These are phyloP conservation scores for Gonatopus flavifemur DNA, from an alignment of 1,140 invertebrate genomes.

Conservation along the genomic window DNA sequence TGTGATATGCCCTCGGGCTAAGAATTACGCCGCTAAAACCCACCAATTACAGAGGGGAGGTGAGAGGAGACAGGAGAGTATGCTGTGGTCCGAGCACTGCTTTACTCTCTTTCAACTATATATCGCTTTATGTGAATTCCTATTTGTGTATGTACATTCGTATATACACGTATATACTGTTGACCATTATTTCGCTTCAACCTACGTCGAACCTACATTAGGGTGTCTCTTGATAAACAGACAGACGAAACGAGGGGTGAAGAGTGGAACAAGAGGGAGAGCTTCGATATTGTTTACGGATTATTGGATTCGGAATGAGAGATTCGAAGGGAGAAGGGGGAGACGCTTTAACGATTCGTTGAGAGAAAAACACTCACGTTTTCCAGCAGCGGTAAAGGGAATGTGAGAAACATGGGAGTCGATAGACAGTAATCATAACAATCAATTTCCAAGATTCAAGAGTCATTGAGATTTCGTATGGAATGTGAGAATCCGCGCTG, in stretches of 20 bases:
- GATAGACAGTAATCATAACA: no score
- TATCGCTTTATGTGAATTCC: conserved; percentile 9
- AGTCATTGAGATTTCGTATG: no score
- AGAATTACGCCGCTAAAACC: conserved; percentile 52
- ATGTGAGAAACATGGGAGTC: no score
- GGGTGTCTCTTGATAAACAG: not conserved
- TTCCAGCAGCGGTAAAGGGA: no score
- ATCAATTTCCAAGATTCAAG: no score
- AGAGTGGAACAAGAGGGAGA: not conserved
- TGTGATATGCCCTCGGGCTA: conserved; percentile 44
- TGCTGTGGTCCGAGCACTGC: conserved; percentile 29
- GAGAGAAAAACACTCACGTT: no score
- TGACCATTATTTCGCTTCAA: not conserved
- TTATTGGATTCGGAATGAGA: no score
- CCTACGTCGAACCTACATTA: not conserved
- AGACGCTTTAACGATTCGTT: no score
- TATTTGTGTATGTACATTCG: conserved; percentile 6
- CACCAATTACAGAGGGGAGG: conserved; percentile 47
- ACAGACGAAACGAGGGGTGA: not conserved
- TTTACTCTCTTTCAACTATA: conserved; percentile 17
- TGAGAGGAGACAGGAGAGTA: no score
- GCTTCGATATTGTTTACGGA: no score
- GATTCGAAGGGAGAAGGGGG: no score
- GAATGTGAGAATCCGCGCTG: no score
- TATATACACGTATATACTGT: conserved; percentile 6